These are phyloP conservation scores for Automeris io DNA, from an alignment of 2,888 invertebrate species.

Conservation along the genomic window DNA sequence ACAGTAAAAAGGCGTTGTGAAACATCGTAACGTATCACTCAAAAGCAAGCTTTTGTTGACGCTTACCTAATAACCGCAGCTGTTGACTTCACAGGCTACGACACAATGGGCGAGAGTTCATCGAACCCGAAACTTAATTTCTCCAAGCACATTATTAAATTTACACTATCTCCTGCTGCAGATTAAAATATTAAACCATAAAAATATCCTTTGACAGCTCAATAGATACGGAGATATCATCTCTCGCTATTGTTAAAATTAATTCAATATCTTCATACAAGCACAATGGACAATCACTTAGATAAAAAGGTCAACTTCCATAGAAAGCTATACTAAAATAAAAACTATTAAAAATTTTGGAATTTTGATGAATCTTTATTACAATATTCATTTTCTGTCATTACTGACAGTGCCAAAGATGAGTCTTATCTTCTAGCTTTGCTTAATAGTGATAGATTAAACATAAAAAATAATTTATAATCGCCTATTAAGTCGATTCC, in stretches of 20 bases:
- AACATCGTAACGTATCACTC: not conserved
- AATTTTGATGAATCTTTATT: not conserved
- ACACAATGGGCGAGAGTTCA: not conserved
- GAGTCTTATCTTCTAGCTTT: no score
- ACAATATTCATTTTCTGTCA: no score
- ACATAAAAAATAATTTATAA: no score
- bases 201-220: slow-evolving; percentile 6
- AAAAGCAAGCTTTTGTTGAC: not conserved
- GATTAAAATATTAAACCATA: slow-evolving; percentile 3
- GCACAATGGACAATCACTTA: slow-evolving; percentile 6
- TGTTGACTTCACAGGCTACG: not conserved
- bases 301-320: not conserved
- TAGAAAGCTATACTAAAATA: not conserved
- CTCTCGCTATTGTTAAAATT: slow-evolving; percentile 4
- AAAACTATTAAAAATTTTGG: not conserved
- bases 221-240: slow-evolving; percentile 3
- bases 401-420: no score
- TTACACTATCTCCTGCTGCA: not conserved
- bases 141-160: not conserved
- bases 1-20: not conserved
- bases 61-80: slow-evolving; percentile 1
- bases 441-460: no score
- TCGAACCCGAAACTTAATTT: slow-evolving; percentile 1
- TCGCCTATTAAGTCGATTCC: no score
- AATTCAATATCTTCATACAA: slow-evolving; percentile 6